phyloP scores from a whole-genome alignment of 2,888 invertebrate species.

The Catonia carolina region DNA sequence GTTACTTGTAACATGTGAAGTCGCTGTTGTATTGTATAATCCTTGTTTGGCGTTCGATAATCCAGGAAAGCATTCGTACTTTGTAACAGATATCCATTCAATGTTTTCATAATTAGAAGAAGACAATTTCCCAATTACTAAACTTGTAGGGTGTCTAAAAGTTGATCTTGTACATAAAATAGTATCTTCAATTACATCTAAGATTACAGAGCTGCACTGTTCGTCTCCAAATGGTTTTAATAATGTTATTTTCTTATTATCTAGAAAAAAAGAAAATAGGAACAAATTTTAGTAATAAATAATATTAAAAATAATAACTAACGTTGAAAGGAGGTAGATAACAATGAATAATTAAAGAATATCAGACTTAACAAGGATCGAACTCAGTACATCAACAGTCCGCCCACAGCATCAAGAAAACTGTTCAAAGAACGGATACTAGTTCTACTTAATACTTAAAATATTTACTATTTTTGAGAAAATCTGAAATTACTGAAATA shows the following conservation, averaged over 20 bases:
- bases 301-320: too few relatives aligned
- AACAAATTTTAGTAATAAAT: conserved; percentile 5
- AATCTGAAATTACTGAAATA: too few relatives aligned
- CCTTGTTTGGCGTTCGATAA: background rate
- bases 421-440: too few relatives aligned
- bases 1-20: background rate
- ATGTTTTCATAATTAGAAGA: conserved; percentile 6
- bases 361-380: too few relatives aligned
- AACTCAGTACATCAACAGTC: too few relatives aligned
- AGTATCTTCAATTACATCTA: conserved; percentile 42
- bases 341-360: too few relatives aligned
- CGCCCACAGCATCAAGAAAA: too few relatives aligned
- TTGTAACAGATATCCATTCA: conserved; percentile 26
- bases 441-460: too few relatives aligned
- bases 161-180: conserved; percentile 41
- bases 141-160: conserved; percentile 37
- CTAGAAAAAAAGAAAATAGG: conserved; percentile 36
- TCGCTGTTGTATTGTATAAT: background rate
- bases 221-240: conserved; percentile 42
- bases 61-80: conserved; percentile 29
- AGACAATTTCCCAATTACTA: conserved; percentile 38
- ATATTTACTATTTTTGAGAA: too few relatives aligned
- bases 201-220: conserved; percentile 39
- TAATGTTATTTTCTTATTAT: conserved; percentile 43
- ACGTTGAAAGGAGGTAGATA: too few relatives aligned